Evolutionary conservation across 2,797 vertebrate species (phyloP), one percentile per base, ranked within the genome.

Genomic region (Pelobates cultripes): DNA sequence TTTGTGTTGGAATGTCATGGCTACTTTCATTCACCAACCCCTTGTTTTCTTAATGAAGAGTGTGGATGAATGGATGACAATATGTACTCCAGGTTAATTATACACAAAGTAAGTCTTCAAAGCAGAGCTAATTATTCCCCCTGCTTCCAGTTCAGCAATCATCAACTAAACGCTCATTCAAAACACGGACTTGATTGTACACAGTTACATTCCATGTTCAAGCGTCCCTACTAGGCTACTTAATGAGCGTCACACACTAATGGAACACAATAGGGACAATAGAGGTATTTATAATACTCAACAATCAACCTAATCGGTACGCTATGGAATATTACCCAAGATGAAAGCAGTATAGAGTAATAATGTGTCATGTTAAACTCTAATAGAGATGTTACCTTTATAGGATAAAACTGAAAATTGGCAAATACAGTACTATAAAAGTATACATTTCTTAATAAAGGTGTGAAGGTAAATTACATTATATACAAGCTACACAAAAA

Each of bases 201-300:
- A 75, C 45, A 79, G 64, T 64, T 41, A 51, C 68, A 84, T 75
- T 84, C 77, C 77, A 70, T 53, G 55, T 75, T 7, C 67, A 61
- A 79, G 73, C 44, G 45, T 57, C 77, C 77, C 82, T 70, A n/a
- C 77, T 44, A 68, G 55, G 42, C 74, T 71, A 75, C 40, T 43
- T 45, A 71, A 71, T 79, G 45, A 71, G 70, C 44, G 6, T 41
- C 41, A 14, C 57, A 10, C 57, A 14, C 57, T 61, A 61, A 61
- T 61, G 57, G 4, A 15, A 8, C 13, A 60, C 57, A 13, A 8
- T n/a, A 13, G 4, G 14, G 57, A 61, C 57, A 61, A 61, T 40
- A 40, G 7, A 28, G 61, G 61, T 15, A 61, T 7, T 64, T 64
- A 64, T 28, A 64, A 4, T 64, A 64, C 5, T 64, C n/a, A 17